Percentiles rank a stretch among this genome's conserved stretches.
Conservation (phyloP, 2,888 invertebrate species). For the Trissonchulus latispiculum region DNA sequence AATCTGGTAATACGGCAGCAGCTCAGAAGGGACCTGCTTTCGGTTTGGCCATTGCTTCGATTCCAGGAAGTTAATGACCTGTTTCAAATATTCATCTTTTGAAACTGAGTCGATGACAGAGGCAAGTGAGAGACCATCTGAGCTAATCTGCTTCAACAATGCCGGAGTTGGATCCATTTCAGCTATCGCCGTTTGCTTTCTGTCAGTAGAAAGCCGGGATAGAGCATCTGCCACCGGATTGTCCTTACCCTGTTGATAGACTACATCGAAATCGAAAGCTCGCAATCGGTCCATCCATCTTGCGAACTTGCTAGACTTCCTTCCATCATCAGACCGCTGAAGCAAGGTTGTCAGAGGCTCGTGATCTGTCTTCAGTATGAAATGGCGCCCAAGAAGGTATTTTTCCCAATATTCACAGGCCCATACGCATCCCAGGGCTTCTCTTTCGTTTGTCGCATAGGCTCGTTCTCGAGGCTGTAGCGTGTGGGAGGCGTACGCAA, state of each 20-base stretch:
- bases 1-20: neutral
- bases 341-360: conserved; percentile 36
- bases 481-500: conserved; percentile 36
- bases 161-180: too few relatives aligned
- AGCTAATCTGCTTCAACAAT: too few relatives aligned
- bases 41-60: neutral
- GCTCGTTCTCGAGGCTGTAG: neutral
- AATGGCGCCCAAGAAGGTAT: conserved; percentile 44
- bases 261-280: neutral
- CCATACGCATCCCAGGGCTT: conserved; percentile 42
- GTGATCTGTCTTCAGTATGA: conserved; percentile 45
- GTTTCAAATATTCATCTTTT: too few relatives aligned
- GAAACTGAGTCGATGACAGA: too few relatives aligned
- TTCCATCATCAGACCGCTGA: too few relatives aligned
- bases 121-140: too few relatives aligned
- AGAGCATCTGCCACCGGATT: neutral
- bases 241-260: neutral
- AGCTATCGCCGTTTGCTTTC: neutral
- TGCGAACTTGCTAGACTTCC: neutral
- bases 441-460: conserved; percentile 25
- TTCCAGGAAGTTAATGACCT: too few relatives aligned
- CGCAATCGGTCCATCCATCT: neutral
- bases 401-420: too few relatives aligned
- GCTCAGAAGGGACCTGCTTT: neutral
- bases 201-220: neutral